A percentile compares a stretch with the other conserved stretches of the same genome.
Conservation (phyloP, 2,797 vertebrate species). For the Gallinago solitaria region DNA sequence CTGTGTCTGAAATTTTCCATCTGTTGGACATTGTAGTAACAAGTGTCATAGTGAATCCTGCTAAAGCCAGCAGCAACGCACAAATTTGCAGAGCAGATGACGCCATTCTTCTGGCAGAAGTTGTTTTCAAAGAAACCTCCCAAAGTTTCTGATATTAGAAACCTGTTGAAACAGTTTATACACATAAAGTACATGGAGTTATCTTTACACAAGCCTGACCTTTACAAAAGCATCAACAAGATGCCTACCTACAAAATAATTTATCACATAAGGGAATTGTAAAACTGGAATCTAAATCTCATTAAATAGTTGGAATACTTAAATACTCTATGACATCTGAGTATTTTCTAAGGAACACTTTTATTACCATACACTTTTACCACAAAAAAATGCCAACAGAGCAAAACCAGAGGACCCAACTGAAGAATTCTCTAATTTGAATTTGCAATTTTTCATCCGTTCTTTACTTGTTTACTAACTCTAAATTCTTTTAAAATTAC, state of each 20-base stretch:
- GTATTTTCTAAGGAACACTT: not conserved
- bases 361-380: not conserved
- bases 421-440: not conserved
- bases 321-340: not conserved
- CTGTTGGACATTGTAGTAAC: constrained; percentile 46
- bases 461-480: not conserved
- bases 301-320: not conserved
- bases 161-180: constrained; percentile 33
- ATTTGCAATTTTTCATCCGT: not conserved
- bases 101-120: not conserved
- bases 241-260: not conserved
- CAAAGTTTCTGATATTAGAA: not conserved
- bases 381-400: not conserved
- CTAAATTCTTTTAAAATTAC: not conserved
- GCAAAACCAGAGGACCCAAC: not conserved
- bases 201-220: not conserved
- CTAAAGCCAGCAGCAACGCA: constrained; percentile 45
- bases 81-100: constrained; percentile 4
- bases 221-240: not conserved
- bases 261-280: not conserved
- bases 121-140: not conserved
- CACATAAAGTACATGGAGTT: not conserved
- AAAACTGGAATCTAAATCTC: not conserved
- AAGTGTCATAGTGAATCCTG: constrained; percentile 36
- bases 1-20: constrained; percentile 42